Evolutionary conservation across 2,797 vertebrate species (phyloP), one percentile per base, ranked within the genome.

Genomic region (Lindbergichthys nudifrons): DNA sequence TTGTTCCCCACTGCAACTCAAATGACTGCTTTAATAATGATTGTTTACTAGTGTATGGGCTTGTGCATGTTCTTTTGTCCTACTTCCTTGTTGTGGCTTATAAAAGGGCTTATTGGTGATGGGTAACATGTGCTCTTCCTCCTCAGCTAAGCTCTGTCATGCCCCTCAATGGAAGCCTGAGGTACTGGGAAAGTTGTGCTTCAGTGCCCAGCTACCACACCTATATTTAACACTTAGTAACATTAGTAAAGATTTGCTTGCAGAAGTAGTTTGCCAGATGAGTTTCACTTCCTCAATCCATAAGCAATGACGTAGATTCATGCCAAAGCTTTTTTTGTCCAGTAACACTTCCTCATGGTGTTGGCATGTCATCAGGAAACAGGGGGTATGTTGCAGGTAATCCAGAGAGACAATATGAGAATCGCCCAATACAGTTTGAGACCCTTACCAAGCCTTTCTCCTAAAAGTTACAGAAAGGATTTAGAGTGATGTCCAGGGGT

Each of bases 241-340:
- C n/a, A 48, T 21, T 23, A 30, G 39, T 47, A 23, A 26, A 11
- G 5, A 26, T 58, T 52, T 48, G 16, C 15, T 51, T 63, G 39
- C 41, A 65, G 19, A 0, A 1, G 51, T 26, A 2, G 14, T 13
- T 45, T 46, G 45, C n/a, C 59, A 69, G 57, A 42, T 54, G 30
- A 75, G 80, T 92, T 92, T 92, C 86, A 88, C 79, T 88, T 91
- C 88, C 73, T 75, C 18, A 3, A 54, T 77, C 6, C 15, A 13
- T 23, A 47, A 26, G 13, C 60, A 19, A 23, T 73, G 65, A 75
- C 46, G 15, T 32, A 41, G 19, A 47, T 13, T 13, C 21, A 67
- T 8, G 4, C 11, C 50, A 36, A 19, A 42, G 12, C 3, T 73
- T 36, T 67, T 65, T 50, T 67, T 14, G 64, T 58, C 51, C 47